Evolutionary conservation across 2,797 vertebrate genomes (phyloP).

Genomic region (Hydrolagus colliei): DNA sequence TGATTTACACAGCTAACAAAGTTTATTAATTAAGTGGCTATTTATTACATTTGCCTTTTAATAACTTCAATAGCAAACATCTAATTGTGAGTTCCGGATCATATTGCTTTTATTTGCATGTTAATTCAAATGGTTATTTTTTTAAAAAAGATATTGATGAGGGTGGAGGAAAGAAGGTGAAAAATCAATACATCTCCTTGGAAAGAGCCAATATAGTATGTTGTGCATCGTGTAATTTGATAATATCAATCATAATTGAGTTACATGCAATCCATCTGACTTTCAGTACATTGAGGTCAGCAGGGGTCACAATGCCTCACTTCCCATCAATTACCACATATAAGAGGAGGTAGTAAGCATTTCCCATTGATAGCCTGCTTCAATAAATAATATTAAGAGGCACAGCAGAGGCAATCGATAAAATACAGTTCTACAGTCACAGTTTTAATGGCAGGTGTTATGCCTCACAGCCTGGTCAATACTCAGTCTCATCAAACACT

Average conservation of each 20-base stretch:
- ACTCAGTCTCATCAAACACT: constrained; percentile 56
- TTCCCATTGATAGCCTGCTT: constrained; percentile 53
- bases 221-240: constrained; percentile 83
- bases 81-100: neutral
- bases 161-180: constrained; percentile 72
- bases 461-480: constrained; percentile 41
- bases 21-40: neutral
- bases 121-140: constrained; percentile 19
- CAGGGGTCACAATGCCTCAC: constrained; percentile 66
- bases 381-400: constrained; percentile 92
- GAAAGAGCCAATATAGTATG: constrained; percentile 62
- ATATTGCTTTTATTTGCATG: constrained; percentile 27
- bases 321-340: constrained; percentile 93
- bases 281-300: constrained; percentile 79
- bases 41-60: constrained; percentile 6
- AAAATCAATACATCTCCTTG: constrained; percentile 88
- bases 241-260: constrained; percentile 89
- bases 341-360: constrained; percentile 72
- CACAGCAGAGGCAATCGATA: constrained; percentile 47
- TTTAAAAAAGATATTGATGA: constrained; percentile 46
- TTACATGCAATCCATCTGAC: constrained; percentile 85
- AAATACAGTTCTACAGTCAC: constrained; percentile 37
- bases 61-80: neutral
- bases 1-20: neutral
- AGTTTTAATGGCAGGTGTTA: constrained; percentile 42